Percentiles rank a stretch among this genome's conserved stretches.
phyloP scores from a whole-genome alignment of 2,888 invertebrate genomes.

The Timandra comae region DNA sequence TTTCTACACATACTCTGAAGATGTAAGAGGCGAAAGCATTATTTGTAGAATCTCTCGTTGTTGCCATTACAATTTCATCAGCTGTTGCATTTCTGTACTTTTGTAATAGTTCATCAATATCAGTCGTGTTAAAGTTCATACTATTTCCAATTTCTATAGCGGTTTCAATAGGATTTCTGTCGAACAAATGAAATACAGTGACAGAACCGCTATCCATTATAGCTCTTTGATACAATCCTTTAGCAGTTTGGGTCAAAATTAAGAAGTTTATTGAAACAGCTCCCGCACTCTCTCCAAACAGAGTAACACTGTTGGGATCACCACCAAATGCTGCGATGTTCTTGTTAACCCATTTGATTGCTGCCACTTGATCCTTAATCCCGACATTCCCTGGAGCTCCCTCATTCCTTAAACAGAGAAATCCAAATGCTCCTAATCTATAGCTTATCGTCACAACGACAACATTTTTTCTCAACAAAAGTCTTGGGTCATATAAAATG shows the following conservation, averaged over 20 bases:
- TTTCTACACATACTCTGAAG: constrained; percentile 31
- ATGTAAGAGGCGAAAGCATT: constrained; percentile 21
- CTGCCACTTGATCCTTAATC: constrained; percentile 43
- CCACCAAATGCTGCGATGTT: constrained; percentile 39
- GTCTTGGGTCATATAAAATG: constrained; percentile 34
- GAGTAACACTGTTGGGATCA: constrained; percentile 35
- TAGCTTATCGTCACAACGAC: constrained; percentile 45
- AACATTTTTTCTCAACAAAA: constrained; percentile 33
- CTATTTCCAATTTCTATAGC: constrained; percentile 24
- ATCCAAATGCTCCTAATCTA: constrained; percentile 42
- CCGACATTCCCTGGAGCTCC: constrained; percentile 43
- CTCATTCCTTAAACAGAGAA: constrained; percentile 36
- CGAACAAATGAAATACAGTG: constrained; percentile 26
- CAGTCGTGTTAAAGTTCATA: constrained; percentile 27
- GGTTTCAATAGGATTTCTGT: constrained; percentile 22
- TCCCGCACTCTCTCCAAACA: constrained; percentile 45
- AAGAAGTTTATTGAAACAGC: constrained; percentile 31
- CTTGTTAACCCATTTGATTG: constrained; percentile 39
- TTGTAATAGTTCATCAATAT: constrained; percentile 27
- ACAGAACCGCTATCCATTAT: constrained; percentile 39
- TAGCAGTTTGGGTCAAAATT: constrained; percentile 28
- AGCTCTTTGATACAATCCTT: constrained; percentile 36
- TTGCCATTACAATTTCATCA: constrained; percentile 26
- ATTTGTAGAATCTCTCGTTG: constrained; percentile 20
- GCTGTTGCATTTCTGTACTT: constrained; percentile 28